Evolutionary conservation across 2,113 vertebrate species (phyloP).

Genomic region (Rhizomys pruinosus): DNA sequence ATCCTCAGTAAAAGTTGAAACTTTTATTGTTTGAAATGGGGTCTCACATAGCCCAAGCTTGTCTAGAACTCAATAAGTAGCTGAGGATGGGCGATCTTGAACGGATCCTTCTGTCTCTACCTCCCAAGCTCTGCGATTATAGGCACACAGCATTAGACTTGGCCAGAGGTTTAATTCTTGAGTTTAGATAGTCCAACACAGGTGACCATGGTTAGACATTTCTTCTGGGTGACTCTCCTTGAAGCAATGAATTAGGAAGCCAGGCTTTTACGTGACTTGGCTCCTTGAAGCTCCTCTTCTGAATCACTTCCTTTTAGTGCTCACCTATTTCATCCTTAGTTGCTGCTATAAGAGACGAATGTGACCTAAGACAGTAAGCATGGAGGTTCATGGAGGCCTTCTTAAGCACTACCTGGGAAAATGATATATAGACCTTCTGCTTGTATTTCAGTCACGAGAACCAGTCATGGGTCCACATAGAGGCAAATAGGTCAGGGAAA

Average conservation of each 20-base stretch:
- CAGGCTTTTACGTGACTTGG: neutral
- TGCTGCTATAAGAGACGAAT: neutral
- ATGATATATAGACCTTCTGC: neutral
- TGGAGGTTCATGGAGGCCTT: neutral
- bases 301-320: neutral
- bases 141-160: neutral
- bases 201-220: neutral
- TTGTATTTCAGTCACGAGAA: neutral
- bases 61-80: neutral
- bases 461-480: neutral
- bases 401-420: neutral
- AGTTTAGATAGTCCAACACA: neutral
- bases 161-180: neutral
- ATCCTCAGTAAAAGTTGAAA: neutral
- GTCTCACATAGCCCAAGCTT: too few species aligned
- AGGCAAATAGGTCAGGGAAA: neutral
- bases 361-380: neutral
- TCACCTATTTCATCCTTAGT: neutral
- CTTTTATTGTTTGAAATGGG: neutral
- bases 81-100: neutral
- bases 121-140: neutral
- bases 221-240: neutral
- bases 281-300: neutral
- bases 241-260: neutral
- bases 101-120: neutral